These are phyloP conservation scores for Ochotona curzoniae DNA, from an alignment of 2,113 vertebrate genomes.

Conservation along the genomic window DNA sequence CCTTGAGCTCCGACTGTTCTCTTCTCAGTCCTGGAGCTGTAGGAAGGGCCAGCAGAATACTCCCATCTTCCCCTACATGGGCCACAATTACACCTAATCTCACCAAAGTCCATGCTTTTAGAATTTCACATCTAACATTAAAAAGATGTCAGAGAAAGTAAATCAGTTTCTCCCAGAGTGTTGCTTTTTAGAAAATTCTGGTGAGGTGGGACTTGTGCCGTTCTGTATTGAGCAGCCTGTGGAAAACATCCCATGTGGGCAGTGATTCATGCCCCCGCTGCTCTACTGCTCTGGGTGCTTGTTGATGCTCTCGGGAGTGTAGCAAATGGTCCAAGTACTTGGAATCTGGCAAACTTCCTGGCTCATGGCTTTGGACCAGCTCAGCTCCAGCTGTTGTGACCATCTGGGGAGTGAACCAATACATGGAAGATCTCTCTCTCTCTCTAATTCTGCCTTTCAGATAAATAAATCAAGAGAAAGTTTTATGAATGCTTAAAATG, in stretches of 20 bases:
- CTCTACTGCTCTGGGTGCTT: too few relatives aligned
- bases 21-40: background rate
- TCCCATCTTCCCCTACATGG: background rate
- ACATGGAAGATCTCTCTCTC: too few relatives aligned
- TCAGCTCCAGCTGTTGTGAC: too few relatives aligned
- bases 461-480: background rate
- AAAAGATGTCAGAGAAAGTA: background rate
- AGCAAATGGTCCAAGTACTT: too few relatives aligned
- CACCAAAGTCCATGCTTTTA: background rate
- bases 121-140: background rate
- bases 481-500: background rate
- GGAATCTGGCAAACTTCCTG: too few relatives aligned
- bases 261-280: too few relatives aligned
- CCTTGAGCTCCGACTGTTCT: background rate
- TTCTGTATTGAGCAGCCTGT: too few relatives aligned
- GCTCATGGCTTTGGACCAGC: too few relatives aligned
- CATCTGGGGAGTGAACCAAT: too few relatives aligned
- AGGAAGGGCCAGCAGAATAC: background rate
- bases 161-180: background rate
- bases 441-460: too few relatives aligned
- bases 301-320: too few relatives aligned
- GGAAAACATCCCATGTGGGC: too few relatives aligned
- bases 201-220: background rate
- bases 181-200: constrained; percentile 17
- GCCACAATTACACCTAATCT: background rate